Conservation (phyloP, 2,888 invertebrate species). For the Pelosia muscerda region DNA sequence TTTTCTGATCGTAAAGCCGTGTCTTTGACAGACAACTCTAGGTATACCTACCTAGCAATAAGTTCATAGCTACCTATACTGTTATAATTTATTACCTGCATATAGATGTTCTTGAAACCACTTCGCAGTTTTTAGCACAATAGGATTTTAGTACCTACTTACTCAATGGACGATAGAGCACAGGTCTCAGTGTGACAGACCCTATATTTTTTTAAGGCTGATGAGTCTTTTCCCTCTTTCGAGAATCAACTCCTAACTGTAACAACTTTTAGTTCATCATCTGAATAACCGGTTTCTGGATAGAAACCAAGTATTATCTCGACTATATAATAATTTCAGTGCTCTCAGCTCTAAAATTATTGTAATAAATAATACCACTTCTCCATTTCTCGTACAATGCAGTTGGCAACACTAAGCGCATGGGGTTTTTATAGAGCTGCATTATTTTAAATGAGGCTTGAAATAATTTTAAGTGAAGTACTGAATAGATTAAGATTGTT, state of each 20-base stretch:
- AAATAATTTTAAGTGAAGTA: conserved; percentile 65
- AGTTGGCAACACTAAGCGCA: conserved; percentile 33
- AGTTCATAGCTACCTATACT: neutral
- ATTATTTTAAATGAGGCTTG: conserved; percentile 70
- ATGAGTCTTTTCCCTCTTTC: neutral
- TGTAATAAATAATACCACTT: neutral
- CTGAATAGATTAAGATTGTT: conserved; percentile 1
- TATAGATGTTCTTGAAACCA: too few species aligned
- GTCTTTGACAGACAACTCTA: too few species aligned
- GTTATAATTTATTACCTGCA: too few species aligned
- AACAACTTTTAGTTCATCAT: neutral
- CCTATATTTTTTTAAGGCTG: too few species aligned
- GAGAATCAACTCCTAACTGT: neutral
- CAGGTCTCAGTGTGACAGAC: too few species aligned
- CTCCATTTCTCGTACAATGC: neutral
- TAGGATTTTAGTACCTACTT: too few species aligned
- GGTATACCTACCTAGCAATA: neutral
- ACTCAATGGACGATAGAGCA: too few species aligned
- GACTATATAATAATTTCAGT: neutral
- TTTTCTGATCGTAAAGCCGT: too few species aligned
- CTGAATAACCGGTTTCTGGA: neutral
- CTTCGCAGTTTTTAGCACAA: too few species aligned
- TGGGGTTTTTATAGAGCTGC: conserved; percentile 46
- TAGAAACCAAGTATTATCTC: neutral
- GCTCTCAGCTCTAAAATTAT: neutral